Conservation (phyloP, 1,140 invertebrate genomes). For the Zaprionus africanus region DNA sequence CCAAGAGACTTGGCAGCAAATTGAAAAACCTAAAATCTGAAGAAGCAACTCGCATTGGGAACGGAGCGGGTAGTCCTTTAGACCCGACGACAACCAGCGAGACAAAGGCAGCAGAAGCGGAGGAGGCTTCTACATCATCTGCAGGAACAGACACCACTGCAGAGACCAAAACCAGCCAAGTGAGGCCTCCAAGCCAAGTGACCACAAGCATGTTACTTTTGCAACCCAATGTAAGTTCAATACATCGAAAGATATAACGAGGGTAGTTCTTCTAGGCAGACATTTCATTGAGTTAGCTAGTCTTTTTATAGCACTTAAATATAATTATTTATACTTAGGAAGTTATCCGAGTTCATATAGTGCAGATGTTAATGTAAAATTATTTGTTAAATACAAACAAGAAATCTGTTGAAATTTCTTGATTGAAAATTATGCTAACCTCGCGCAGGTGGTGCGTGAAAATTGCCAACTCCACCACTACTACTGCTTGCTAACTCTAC, state of each 20-base stretch:
- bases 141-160: slow-evolving; percentile 43
- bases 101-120: slow-evolving; percentile 24
- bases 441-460: slow-evolving; percentile 13
- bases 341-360: not conserved
- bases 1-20: slow-evolving; percentile 40
- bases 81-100: slow-evolving; percentile 9
- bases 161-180: slow-evolving; percentile 64
- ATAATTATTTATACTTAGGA: not conserved
- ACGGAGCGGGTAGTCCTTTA: slow-evolving; percentile 16
- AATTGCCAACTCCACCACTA: not conserved
- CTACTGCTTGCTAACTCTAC: not conserved
- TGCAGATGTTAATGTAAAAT: not conserved
- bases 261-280: not conserved
- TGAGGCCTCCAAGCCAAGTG: slow-evolving; percentile 71
- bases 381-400: not conserved
- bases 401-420: slow-evolving; percentile 5
- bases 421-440: slow-evolving; percentile 1
- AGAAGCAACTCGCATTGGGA: slow-evolving; percentile 23
- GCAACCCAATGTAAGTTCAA: slow-evolving; percentile 82
- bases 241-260: slow-evolving; percentile 48
- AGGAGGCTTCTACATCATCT: slow-evolving; percentile 28
- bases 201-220: slow-evolving; percentile 84
- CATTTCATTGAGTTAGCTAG: too few species aligned
- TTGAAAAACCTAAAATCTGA: slow-evolving; percentile 34
- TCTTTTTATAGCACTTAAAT: too few species aligned